Base-by-base conservation (phyloP, 1,140 invertebrate species). In the Drosophila malerkotliana region DNA sequence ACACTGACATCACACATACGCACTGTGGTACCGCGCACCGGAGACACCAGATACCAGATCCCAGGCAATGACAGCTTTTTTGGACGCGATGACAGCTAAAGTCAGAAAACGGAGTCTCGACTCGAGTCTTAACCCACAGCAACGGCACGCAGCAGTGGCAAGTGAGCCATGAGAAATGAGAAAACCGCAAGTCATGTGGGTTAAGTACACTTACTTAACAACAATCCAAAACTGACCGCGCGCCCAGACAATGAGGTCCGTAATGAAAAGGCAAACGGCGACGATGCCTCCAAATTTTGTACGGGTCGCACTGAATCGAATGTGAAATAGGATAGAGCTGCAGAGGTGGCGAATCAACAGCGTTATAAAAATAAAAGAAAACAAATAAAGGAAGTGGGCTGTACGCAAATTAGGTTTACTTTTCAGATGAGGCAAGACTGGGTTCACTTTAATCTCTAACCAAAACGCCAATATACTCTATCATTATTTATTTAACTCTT, bases 191-290 rank as follows among this genome's bases (percentile, higher is more conserved):
- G 82, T 87, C 83, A 87, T 87, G 83, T 87, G 83, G 83, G 83
- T 87, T 87, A 87, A 87, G 83, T 87, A 87, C 83, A 88, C 83
- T 87, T 87, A 87, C 83, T 87, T 87, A 87, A 88, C 79, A 88
- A 83, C 83, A 83, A 83, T 88, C 72, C 78, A 74, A 77, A 77
- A 72, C 55, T 87, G 78, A 81, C 82, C 74, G 82, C 68, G 78
- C 82, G 78, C 60, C 73, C 82, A 87, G 69, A 85, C 82, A 87
- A 85, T 87, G 69, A 78, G 61, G 58, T 78, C 62, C 32, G 54
- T 72, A 87, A 82, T 87, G 69, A 78, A 85, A 60, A 78, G 69
- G 58, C 62, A 78, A 56, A 80, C 61, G 49, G 57, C 56, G 32
- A 41, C 55, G 54, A 41, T 10, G 39, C 39, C 39, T 37, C 12